Conservation (phyloP, 2,888 invertebrate genomes). For the Agriotes lineatus region DNA sequence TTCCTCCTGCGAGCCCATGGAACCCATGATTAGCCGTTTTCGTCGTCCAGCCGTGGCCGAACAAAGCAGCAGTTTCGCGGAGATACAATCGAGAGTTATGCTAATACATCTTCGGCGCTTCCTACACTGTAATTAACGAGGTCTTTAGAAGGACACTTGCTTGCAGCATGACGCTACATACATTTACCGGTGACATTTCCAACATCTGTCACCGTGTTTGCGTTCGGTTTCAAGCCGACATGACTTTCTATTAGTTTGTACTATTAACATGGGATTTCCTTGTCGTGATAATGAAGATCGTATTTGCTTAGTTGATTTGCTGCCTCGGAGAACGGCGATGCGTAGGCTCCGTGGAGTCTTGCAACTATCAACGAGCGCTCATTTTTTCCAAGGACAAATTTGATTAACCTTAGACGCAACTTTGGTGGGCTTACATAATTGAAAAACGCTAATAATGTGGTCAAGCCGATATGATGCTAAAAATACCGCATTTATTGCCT, state of each 20-base stretch:
- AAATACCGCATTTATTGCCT: too few relatives aligned
- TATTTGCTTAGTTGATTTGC: constrained; percentile 6
- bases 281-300: constrained; percentile 18
- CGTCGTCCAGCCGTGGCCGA: not conserved
- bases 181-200: constrained; percentile 17
- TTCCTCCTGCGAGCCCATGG: not conserved
- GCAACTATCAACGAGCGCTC: too few relatives aligned
- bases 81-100: constrained; percentile 26
- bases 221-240: not conserved
- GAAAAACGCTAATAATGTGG: too few relatives aligned
- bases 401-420: too few relatives aligned
- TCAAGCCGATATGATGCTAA: too few relatives aligned
- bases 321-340: not conserved
- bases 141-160: constrained; percentile 37
- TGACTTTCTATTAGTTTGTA: constrained; percentile 11
- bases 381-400: too few relatives aligned
- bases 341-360: not conserved
- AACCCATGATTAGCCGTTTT: constrained; percentile 2
- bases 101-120: constrained; percentile 28
- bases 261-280: constrained; percentile 11
- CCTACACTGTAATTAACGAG: constrained; percentile 36
- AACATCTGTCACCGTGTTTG: constrained; percentile 17
- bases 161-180: constrained; percentile 2
- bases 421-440: too few relatives aligned
- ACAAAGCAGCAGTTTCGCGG: constrained; percentile 8